A percentile compares a stretch with the other conserved stretches of the same genome.
These are phyloP conservation scores for Elmis aenea DNA, from an alignment of 2,888 invertebrate genomes.

Conservation along the genomic window DNA sequence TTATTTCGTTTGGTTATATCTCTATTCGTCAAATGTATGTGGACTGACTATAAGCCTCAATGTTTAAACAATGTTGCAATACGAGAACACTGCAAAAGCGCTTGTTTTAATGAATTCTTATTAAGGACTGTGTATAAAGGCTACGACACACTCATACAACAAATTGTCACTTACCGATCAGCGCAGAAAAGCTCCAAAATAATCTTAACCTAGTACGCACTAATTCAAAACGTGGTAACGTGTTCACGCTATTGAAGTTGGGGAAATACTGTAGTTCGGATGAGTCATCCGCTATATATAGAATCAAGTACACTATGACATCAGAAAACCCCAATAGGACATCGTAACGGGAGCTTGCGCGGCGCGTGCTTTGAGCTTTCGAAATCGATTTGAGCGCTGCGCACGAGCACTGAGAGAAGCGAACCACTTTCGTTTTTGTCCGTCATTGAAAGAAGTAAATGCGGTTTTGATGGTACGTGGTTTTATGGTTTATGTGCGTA, in stretches of 20 bases:
- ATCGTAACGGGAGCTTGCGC: conserved; percentile 35
- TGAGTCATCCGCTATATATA: conserved; percentile 46
- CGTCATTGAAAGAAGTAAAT: conserved; percentile 19
- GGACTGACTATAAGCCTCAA: no score
- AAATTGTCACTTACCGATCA: not conserved
- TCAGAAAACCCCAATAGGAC: conserved; percentile 37
- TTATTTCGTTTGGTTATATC: no score
- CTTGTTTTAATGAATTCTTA: no score
- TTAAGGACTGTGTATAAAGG: no score
- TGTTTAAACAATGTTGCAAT: no score
- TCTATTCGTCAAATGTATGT: no score
- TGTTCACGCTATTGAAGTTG: conserved; percentile 32
- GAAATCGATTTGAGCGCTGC: conserved; percentile 20
- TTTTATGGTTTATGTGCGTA: conserved; percentile 25
- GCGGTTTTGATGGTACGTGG: conserved; percentile 25
- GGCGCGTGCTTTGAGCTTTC: conserved; percentile 14
- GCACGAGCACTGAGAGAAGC: conserved; percentile 18
- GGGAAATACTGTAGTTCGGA: conserved; percentile 43
- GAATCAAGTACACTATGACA: conserved; percentile 38
- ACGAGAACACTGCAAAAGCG: no score
- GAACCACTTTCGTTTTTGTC: conserved; percentile 24
- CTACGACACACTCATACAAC: no score
- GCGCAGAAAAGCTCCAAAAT: not conserved
- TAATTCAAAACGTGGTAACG: conserved; percentile 32
- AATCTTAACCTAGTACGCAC: conserved; percentile 25